Evolutionary conservation across 1,140 invertebrate genomes (phyloP).

Genomic region (Harpegnathos saltator): DNA sequence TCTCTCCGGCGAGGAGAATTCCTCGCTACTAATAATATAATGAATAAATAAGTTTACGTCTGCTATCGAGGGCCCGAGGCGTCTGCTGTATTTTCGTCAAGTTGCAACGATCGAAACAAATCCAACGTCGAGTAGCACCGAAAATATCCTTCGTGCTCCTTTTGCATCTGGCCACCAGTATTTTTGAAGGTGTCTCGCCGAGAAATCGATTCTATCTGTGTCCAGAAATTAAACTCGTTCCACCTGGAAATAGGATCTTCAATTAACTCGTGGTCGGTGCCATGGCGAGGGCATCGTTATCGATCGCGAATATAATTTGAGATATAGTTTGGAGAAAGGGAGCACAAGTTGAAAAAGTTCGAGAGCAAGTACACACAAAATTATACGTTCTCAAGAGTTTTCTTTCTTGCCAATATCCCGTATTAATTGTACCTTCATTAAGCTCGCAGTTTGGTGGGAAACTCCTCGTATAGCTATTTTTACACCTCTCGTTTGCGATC

Average conservation of each 20-base stretch:
- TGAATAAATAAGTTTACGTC: neutral
- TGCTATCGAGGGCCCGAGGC: neutral
- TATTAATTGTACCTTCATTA: neutral
- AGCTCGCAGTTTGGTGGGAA: neutral
- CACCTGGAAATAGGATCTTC: neutral
- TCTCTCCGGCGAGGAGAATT: too few species aligned
- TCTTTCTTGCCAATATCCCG: too few species aligned
- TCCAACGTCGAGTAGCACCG: neutral
- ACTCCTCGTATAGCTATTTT: slow-evolving; percentile 27
- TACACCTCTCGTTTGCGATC: neutral
- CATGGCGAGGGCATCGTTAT: neutral
- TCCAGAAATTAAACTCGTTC: neutral
- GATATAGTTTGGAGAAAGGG: neutral
- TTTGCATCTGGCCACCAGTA: neutral
- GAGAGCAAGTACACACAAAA: neutral
- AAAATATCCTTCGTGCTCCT: neutral
- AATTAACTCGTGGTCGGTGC: neutral
- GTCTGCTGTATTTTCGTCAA: neutral
- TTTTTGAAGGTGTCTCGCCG: neutral
- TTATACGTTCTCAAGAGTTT: too few species aligned
- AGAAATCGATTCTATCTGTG: neutral
- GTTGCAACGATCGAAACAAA: neutral
- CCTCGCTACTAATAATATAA: neutral
- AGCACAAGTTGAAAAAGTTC: neutral
- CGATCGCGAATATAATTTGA: neutral